A percentile compares a stretch with the other conserved stretches of the same genome.
These are phyloP conservation scores for Axinella damicornis DNA, from an alignment of 37 sponge, comb jelly and placozoan species.

Conservation along the genomic window DNA sequence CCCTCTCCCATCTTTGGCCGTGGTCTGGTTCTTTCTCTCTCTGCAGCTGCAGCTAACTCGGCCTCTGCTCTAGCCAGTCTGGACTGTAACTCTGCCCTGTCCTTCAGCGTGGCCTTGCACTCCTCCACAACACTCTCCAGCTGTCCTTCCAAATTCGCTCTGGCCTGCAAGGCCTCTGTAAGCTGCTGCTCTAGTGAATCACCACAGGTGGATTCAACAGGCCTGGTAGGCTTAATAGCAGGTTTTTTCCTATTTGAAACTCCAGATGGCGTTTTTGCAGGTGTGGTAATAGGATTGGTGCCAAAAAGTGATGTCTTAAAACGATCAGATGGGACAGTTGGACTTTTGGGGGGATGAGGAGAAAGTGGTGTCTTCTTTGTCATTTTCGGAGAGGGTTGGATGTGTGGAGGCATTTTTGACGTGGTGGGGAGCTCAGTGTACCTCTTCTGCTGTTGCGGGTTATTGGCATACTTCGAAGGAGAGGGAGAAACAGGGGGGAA, in stretches of 20 bases:
- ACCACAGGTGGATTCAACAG: neutral
- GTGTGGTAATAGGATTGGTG: neutral
- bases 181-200: conserved; percentile 39
- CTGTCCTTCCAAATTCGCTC: conserved; percentile 70
- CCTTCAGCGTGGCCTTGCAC: conserved; percentile 54
- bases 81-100: conserved; percentile 56
- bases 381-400: conserved; percentile 5
- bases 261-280: neutral
- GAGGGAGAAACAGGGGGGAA: neutral
- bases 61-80: conserved; percentile 62
- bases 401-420: conserved; percentile 19
- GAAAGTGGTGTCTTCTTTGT: neutral
- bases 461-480: neutral
- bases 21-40: conserved; percentile 2
- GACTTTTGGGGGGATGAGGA: neutral
- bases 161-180: conserved; percentile 15
- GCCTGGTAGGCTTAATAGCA: neutral
- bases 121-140: conserved; percentile 69
- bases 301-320: neutral
- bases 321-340: neutral
- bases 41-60: conserved; percentile 24
- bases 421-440: neutral
- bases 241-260: neutral
- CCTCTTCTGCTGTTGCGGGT: too few relatives aligned
- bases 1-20: neutral